Conservation (phyloP, 2,113 vertebrate genomes). For the Phycodurus eques region DNA sequence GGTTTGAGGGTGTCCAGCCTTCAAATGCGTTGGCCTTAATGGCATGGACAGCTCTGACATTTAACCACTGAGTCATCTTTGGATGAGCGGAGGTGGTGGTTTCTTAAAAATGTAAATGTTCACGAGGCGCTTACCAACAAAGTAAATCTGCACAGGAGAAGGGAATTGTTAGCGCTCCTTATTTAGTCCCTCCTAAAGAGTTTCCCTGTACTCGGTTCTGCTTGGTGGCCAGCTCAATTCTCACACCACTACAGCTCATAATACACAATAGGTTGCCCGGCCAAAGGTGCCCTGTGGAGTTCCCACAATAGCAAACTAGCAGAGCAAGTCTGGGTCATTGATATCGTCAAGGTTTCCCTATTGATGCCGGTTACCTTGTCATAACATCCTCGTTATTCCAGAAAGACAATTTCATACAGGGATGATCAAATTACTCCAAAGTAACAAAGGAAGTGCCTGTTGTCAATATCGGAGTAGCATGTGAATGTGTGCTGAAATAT, state of each 20-base stretch:
- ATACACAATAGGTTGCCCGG: neutral
- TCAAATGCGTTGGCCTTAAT: conserved; percentile 82
- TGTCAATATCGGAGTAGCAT: conserved; percentile 15
- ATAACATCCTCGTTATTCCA: conserved; percentile 27
- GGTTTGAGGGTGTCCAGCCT: conserved; percentile 54
- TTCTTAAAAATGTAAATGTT: neutral
- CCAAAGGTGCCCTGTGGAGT: neutral
- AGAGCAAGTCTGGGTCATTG: conserved; percentile 36
- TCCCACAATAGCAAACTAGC: conserved; percentile 19
- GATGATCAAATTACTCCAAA: conserved; percentile 23
- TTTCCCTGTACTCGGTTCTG: conserved; percentile 1
- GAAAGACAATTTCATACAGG: conserved; percentile 25
- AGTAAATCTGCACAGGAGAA: neutral
- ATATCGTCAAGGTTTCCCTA: conserved; percentile 31
- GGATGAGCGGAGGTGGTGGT: conserved; percentile 54
- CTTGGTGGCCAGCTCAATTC: neutral
- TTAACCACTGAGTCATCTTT: conserved; percentile 72
- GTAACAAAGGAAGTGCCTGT: conserved; percentile 32
- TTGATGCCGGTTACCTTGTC: conserved; percentile 21
- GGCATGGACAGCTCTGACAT: conserved; percentile 72
- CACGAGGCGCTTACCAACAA: neutral
- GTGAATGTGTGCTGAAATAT: conserved; percentile 23
- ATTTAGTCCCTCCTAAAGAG: neutral
- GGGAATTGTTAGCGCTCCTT: neutral
- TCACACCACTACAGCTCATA: neutral